phyloP scores from a whole-genome alignment of 2,113 vertebrate species.

The Okapia johnstoni region DNA sequence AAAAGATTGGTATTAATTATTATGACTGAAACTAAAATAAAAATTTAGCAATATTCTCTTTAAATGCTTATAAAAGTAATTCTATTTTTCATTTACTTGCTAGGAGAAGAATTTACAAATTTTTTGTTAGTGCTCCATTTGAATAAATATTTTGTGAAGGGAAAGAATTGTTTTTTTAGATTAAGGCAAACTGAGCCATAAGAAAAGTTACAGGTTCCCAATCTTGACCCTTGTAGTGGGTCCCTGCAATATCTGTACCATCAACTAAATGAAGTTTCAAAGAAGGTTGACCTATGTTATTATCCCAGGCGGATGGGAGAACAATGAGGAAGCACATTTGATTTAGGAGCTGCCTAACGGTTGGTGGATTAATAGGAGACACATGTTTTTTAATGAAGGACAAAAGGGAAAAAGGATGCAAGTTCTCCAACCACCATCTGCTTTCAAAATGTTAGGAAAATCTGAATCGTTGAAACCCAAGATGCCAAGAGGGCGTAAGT shows the following conservation, averaged over 20 bases:
- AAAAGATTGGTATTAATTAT: constrained; percentile 17
- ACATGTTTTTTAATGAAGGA: neutral
- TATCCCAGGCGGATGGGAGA: neutral
- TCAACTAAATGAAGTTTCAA: neutral
- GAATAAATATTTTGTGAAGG: constrained; percentile 13
- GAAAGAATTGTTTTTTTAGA: neutral
- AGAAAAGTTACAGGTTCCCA: neutral
- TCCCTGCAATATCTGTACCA: neutral
- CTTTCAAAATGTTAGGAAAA: constrained; percentile 6
- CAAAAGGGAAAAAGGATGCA: neutral
- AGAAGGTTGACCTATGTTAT: neutral
- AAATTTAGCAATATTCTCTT: neutral
- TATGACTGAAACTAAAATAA: constrained; percentile 10
- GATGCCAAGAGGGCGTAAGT: neutral
- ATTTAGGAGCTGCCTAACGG: neutral
- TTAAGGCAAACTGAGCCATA: neutral
- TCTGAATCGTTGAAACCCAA: neutral
- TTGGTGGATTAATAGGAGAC: neutral
- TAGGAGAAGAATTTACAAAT: neutral
- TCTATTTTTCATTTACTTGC: constrained; percentile 20
- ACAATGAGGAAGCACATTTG: neutral
- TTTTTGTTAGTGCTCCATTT: constrained; percentile 8
- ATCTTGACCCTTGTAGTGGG: neutral
- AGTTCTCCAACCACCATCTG: neutral
- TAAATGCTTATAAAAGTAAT: constrained; percentile 15